Conservation (phyloP, 2,797 vertebrate genomes). For the Synaphobranchus kaupii region DNA sequence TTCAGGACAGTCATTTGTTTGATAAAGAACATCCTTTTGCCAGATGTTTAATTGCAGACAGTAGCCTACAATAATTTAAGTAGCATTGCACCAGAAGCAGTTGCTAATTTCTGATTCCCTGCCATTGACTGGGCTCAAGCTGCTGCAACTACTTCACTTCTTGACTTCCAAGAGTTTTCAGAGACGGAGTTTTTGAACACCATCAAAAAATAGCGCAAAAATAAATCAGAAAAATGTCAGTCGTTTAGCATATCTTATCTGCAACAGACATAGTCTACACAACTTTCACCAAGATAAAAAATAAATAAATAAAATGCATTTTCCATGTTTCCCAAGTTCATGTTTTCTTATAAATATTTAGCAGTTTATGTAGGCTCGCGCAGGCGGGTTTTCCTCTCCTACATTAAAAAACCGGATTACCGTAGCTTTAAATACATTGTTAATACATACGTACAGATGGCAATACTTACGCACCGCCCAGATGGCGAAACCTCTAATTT, state of each 20-base stretch:
- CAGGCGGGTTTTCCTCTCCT: constrained; percentile 38
- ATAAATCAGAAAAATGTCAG: background rate
- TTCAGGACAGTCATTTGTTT: background rate
- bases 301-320: background rate
- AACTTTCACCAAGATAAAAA: constrained; percentile 21
- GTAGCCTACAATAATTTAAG: background rate
- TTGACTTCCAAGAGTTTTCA: background rate
- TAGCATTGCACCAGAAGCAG: background rate
- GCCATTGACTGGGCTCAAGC: background rate
- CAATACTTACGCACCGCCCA: constrained; percentile 89
- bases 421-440: constrained; percentile 77
- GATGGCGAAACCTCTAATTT: constrained; percentile 94
- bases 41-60: background rate
- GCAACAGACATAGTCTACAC: background rate
- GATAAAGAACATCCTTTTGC: background rate
- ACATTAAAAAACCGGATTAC: constrained; percentile 66
- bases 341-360: constrained; percentile 53
- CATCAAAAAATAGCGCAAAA: constrained; percentile 13
- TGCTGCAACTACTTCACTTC: background rate
- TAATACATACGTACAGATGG: constrained; percentile 92
- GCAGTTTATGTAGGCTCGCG: constrained; percentile 56
- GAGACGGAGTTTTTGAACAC: background rate
- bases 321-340: constrained; percentile 35
- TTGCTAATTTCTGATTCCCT: background rate
- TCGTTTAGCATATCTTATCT: background rate